Evolutionary conservation across 2,113 vertebrate species (phyloP).

Genomic region (Vicugna pacos): DNA sequence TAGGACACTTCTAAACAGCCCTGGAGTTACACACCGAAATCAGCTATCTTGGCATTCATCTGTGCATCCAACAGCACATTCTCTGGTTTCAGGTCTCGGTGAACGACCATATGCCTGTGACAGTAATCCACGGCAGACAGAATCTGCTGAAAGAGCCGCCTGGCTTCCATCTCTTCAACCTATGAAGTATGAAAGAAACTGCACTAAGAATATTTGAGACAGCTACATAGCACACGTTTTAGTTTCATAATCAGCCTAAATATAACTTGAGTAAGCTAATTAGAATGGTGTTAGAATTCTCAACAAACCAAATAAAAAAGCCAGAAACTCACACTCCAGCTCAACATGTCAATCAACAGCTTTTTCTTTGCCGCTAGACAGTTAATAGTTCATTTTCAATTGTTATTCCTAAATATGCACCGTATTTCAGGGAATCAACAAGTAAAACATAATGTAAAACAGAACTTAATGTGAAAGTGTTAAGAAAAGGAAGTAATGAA

Average conservation of each 20-base stretch:
- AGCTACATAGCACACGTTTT: background rate
- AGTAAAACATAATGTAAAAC: slow-evolving; percentile 44
- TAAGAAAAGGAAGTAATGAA: slow-evolving; percentile 37
- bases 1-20: slow-evolving; percentile 70
- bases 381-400: slow-evolving; percentile 12
- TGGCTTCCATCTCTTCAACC: slow-evolving; percentile 97
- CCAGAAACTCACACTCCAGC: slow-evolving; percentile 7
- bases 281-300: slow-evolving; percentile 21
- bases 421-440: background rate
- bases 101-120: slow-evolving; percentile 99
- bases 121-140: slow-evolving; percentile 99
- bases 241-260: slow-evolving; percentile 42
- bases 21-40: slow-evolving; percentile 93
- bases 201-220: slow-evolving; percentile 4
- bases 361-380: background rate
- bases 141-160: slow-evolving; percentile 99
- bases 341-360: background rate
- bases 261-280: slow-evolving; percentile 22
- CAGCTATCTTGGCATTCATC: slow-evolving; percentile 99
- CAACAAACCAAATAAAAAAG: slow-evolving; percentile 51
- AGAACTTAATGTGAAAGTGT: background rate
- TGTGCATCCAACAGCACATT: slow-evolving; percentile 97
- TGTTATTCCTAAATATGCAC: slow-evolving; percentile 38
- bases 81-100: slow-evolving; percentile 98
- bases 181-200: slow-evolving; percentile 72